Evolutionary conservation across 2,797 vertebrate genomes (phyloP), one percentile per base, ranked within the genome.

Genomic region (Coccyzus lansbergi): DNA sequence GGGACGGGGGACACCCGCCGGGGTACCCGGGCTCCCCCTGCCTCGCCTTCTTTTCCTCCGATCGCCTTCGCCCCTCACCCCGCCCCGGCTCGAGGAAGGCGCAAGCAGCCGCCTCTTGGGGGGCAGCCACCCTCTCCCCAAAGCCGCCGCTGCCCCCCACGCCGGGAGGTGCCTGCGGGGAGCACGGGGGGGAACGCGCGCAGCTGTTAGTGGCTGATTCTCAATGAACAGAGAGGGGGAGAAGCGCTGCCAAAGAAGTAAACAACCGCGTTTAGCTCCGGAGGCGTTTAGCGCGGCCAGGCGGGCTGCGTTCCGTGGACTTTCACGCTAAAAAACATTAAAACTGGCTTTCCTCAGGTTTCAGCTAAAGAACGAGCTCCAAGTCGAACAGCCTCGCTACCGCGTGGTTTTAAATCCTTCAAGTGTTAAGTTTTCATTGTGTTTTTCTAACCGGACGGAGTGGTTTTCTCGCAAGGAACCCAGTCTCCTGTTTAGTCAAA

Each of bases 381-480:
- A 89, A 89, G n/a, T 90, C 82, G 84, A 86, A 76, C 81, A 84
- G 83, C 62, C 92, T 75, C 72, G 85, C 74, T 90, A 82, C 82
- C 10, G 84, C 55, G 25, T 9, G 4, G 64, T 79, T 92, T 88
- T 93, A 93, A 95, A 86, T 90, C 88, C 85, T 85, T 87, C 52
- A 93, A 92, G 96, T 88, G 92, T 96, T 97, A 97, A 95, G 95
- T 92, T 97, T 97, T 87, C 95, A 94, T 95, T 97, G 97, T 96
- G 95, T 97, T 97, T 97, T 97, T 96, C 95, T 97, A 96, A 97
- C 87, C 91, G 85, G 74, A 95, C 67, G 52, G 93, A 92, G 94
- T 92, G 92, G 31, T 90, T 97, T 97, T 96, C 83, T 95, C 92
- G 94, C 92, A 92, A 94, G 91, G 92, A 96, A 80, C 87, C 70